Percentiles rank a stretch among this genome's conserved stretches.
phyloP scores from a whole-genome alignment of 2,113 vertebrate genomes.

The Cebus imitator region DNA sequence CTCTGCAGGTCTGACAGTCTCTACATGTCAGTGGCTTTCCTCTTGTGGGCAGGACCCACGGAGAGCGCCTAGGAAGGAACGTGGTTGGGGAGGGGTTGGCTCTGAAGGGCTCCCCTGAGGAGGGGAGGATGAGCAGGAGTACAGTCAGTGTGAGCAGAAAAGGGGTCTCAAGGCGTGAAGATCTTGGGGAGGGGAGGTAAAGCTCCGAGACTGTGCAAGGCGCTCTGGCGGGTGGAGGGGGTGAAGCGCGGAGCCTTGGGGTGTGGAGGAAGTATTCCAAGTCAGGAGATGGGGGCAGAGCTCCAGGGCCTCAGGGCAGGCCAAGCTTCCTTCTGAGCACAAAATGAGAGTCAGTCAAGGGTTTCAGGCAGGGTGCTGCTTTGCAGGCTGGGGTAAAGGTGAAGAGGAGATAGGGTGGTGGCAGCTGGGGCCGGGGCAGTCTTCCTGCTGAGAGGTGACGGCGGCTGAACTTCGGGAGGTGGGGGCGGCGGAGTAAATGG shows the following conservation, averaged over 20 bases:
- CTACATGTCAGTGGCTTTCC: not conserved
- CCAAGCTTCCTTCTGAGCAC: not conserved
- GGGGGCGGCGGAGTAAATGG: not conserved
- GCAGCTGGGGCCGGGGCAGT: not conserved
- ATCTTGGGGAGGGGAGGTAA: not conserved
- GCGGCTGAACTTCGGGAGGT: not conserved
- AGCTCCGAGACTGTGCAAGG: not conserved
- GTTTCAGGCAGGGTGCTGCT: not conserved
- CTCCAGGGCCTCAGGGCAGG: not conserved
- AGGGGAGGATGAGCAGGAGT: not conserved
- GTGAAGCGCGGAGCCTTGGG: not conserved
- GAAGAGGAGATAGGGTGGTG: not conserved
- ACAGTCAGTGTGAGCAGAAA: not conserved
- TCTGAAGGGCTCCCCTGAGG: not conserved
- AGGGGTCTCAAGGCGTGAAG: not conserved
- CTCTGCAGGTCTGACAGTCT: not conserved
- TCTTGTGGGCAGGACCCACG: not conserved
- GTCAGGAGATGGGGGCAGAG: not conserved
- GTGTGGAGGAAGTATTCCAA: fast-evolving
- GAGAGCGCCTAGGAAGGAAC: fast-evolving
- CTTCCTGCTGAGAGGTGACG: not conserved
- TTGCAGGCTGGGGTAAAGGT: not conserved
- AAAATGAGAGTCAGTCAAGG: not conserved
- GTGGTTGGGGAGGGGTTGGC: fast-evolving
- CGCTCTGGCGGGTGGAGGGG: not conserved